A percentile compares a stretch with the other conserved stretches of the same genome.
Evolutionary conservation across 2,888 invertebrate species (phyloP).

Genomic region (Acheta domesticus): DNA sequence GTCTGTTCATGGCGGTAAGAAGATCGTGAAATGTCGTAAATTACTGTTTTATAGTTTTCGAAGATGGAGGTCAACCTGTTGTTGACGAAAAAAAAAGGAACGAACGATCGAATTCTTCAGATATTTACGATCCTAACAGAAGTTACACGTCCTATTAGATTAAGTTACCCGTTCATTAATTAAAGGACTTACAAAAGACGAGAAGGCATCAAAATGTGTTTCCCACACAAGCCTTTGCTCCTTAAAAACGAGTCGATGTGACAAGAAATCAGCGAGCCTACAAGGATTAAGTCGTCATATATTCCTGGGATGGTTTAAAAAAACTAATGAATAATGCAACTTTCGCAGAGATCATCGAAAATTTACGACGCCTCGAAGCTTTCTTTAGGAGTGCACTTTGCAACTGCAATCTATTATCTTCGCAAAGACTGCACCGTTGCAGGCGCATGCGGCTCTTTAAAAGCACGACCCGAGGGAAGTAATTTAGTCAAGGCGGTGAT

Average conservation of each 20-base stretch:
- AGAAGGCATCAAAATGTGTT: neutral
- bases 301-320: neutral
- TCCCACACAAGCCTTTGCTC: too few relatives aligned
- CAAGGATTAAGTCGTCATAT: neutral
- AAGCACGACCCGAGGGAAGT: neutral
- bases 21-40: neutral
- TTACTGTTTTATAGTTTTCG: neutral
- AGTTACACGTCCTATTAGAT: neutral
- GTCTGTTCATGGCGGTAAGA: neutral
- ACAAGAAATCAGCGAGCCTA: neutral
- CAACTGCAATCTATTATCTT: neutral
- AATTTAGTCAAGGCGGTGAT: neutral
- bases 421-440: neutral
- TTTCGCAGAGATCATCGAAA: neutral
- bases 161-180: constrained; percentile 8
- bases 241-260: neutral
- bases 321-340: neutral
- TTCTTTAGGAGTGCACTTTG: neutral
- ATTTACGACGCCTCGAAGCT: neutral
- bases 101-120: neutral
- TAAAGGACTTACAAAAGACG: neutral
- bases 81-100: neutral
- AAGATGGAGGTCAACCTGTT: neutral
- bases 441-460: neutral
- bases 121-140: neutral